These are phyloP conservation scores for Sphaerophoria taeniata DNA, from an alignment of 2,888 invertebrate species.

Conservation along the genomic window DNA sequence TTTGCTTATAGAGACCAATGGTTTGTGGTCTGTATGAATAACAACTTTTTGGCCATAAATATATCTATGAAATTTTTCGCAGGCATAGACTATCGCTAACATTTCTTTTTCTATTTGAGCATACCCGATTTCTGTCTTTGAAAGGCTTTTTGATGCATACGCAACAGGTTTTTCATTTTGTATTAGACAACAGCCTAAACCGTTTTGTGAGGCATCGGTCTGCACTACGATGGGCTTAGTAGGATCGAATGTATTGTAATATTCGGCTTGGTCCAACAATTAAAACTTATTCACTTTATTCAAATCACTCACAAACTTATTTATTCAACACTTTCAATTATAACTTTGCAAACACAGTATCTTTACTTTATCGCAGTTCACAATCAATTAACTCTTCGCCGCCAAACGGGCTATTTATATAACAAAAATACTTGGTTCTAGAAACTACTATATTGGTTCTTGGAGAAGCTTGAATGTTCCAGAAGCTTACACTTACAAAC, in stretches of 20 bases:
- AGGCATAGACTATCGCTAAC: conserved; percentile 22
- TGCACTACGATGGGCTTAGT: conserved; percentile 31
- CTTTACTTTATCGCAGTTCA: too few relatives aligned
- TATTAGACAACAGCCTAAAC: conserved; percentile 50
- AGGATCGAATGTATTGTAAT: conserved; percentile 31
- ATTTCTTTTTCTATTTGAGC: conserved; percentile 62
- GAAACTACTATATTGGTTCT: too few relatives aligned
- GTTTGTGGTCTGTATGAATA: conserved; percentile 35
- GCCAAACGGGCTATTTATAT: too few relatives aligned
- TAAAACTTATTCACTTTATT: too few relatives aligned
- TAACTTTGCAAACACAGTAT: too few relatives aligned
- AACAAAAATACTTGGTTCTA: too few relatives aligned
- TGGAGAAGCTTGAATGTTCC: too few relatives aligned
- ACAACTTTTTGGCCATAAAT: conserved; percentile 17
- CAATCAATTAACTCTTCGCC: too few relatives aligned
- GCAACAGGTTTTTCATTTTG: conserved; percentile 56
- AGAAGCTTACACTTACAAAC: too few relatives aligned
- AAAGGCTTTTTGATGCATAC: conserved; percentile 76
- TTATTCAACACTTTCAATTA: too few relatives aligned
- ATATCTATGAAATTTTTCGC: conserved; percentile 50
- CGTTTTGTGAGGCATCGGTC: conserved; percentile 54
- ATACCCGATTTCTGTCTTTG: conserved; percentile 75
- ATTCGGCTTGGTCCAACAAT: too few relatives aligned
- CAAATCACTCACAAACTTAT: too few relatives aligned
- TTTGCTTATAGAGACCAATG: conserved; percentile 27